Percentiles rank a stretch among this genome's conserved stretches.
Conservation (phyloP, 1,140 invertebrate genomes). For the Trissolcus basalis region DNA sequence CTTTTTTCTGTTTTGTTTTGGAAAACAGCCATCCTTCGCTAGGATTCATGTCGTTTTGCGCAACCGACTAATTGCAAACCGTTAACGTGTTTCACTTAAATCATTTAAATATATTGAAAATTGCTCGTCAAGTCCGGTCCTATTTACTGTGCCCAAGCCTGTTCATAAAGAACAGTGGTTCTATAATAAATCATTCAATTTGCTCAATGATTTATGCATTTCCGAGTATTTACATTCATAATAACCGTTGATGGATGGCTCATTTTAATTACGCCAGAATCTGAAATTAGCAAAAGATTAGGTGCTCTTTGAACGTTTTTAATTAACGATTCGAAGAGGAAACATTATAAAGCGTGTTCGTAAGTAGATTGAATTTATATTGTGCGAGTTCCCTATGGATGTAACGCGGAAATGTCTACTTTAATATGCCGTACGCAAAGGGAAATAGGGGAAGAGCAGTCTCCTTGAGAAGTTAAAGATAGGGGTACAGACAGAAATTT, state of each 20-base stretch:
- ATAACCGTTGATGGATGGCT: no score
- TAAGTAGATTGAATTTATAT: slow-evolving; percentile 6
- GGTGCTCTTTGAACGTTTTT: background rate
- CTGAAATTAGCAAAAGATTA: background rate
- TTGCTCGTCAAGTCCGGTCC: no score
- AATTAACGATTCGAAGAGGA: slow-evolving; percentile 26
- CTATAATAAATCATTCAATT: no score
- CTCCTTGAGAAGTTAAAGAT: slow-evolving; percentile 34
- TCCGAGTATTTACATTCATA: no score
- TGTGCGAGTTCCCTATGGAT: slow-evolving; percentile 18
- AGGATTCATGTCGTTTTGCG: slow-evolving; percentile 2
- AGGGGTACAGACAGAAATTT: slow-evolving; percentile 46
- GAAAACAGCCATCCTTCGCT: no score
- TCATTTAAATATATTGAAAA: no score
- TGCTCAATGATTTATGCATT: no score
- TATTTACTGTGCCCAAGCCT: no score
- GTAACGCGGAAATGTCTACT: slow-evolving; percentile 38
- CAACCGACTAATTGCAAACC: slow-evolving; percentile 1
- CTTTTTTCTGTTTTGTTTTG: no score
- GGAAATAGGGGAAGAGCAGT: slow-evolving; percentile 23
- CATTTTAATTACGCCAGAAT: no score
- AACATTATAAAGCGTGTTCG: slow-evolving; percentile 4
- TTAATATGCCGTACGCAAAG: slow-evolving; percentile 18
- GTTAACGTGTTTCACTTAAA: no score
- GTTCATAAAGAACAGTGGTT: no score